Conservation (phyloP, 2,797 vertebrate species). For the Varecia variegata region DNA sequence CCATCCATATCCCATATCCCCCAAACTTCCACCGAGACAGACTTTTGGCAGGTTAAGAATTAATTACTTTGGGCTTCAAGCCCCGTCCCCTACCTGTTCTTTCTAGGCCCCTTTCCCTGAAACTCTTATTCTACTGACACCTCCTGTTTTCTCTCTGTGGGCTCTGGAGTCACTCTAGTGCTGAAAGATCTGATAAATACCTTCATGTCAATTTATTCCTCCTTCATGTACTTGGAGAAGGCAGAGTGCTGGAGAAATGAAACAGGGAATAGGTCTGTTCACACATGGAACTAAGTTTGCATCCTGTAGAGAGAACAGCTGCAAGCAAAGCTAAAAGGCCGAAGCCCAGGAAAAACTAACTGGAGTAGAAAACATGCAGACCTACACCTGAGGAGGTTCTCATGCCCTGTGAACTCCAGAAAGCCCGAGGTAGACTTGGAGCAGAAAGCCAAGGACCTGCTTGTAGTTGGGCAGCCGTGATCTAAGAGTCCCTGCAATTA, state of each 20-base stretch:
- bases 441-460: neutral
- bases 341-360: neutral
- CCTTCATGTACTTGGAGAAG: neutral
- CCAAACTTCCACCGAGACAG: neutral
- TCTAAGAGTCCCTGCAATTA: neutral
- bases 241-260: neutral
- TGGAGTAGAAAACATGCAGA: neutral
- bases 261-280: neutral
- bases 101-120: neutral
- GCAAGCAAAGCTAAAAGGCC: neutral
- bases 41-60: neutral
- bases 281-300: neutral
- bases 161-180: neutral
- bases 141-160: neutral
- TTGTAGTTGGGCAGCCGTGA: neutral
- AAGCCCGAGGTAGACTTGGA: neutral
- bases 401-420: neutral
- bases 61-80: neutral
- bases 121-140: neutral
- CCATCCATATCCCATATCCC: neutral
- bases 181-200: neutral
- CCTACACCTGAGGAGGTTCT: neutral
- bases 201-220: neutral
- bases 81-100: neutral
- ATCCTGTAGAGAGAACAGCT: neutral